phyloP scores from a whole-genome alignment of 2,888 invertebrate genomes.

The Xanthorhoe spadicearia region DNA sequence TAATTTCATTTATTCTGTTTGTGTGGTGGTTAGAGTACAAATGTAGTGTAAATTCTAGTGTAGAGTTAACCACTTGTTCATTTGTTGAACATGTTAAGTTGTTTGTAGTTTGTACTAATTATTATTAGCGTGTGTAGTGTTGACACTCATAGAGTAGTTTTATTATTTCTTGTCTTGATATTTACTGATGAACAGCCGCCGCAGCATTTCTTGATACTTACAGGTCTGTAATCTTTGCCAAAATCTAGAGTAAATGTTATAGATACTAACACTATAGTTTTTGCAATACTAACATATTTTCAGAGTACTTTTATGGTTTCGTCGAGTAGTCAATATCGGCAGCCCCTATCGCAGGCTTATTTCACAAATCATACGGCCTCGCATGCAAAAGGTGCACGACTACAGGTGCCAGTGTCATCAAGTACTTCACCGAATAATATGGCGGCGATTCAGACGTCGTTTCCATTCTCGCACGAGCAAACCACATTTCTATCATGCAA shows the following conservation, averaged over 20 bases:
- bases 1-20: not conserved
- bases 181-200: not conserved
- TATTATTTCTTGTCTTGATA: not conserved
- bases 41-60: not conserved
- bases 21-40: not conserved
- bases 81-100: not conserved
- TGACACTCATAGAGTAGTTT: not conserved
- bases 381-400: not conserved
- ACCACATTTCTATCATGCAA: not conserved
- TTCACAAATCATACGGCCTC: not conserved
- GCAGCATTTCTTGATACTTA: not conserved
- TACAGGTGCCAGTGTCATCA: not conserved
- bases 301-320: constrained; percentile 3
- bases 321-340: not conserved
- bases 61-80: too few species aligned
- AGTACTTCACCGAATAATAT: not conserved
- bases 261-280: constrained; percentile 9
- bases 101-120: not conserved
- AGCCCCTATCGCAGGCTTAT: not conserved
- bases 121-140: not conserved
- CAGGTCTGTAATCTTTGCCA: not conserved
- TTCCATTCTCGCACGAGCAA: not conserved
- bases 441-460: not conserved
- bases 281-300: constrained; percentile 24
- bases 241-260: not conserved